phyloP scores from a whole-genome alignment of 2,113 vertebrate genomes.

The Anthoscopus minutus region DNA sequence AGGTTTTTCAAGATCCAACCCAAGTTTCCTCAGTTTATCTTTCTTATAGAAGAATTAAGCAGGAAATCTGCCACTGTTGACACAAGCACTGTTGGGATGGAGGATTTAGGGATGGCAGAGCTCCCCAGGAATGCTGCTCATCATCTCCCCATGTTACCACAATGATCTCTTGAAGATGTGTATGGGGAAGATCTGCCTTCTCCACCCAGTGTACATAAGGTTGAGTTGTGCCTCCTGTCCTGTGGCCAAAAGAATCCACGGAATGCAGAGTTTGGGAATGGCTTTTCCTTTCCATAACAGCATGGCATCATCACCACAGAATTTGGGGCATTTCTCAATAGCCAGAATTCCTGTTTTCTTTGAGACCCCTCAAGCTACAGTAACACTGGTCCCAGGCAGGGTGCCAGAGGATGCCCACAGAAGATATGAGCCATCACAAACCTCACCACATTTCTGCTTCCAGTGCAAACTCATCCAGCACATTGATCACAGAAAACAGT shows the following conservation, averaged over 20 bases:
- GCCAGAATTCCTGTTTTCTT: neutral
- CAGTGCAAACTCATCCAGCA: neutral
- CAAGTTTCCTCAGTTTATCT: neutral
- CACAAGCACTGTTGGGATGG: neutral
- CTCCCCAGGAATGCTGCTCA: neutral
- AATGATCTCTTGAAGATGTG: neutral
- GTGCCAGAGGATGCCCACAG: neutral
- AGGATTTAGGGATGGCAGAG: neutral
- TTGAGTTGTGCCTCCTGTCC: neutral
- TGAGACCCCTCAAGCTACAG: neutral
- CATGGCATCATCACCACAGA: neutral
- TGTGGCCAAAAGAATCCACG: neutral
- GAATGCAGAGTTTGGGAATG: neutral
- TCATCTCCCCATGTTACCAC: neutral
- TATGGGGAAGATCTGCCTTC: neutral
- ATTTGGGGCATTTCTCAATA: neutral
- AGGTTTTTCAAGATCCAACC: neutral
- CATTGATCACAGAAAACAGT: neutral
- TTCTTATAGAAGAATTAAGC: neutral
- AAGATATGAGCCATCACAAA: neutral
- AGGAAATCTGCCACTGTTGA: neutral
- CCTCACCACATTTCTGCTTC: neutral
- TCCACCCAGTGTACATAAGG: neutral
- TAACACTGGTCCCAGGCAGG: neutral
- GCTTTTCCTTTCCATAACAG: neutral